Percentiles rank a stretch among this genome's conserved stretches.
These are phyloP conservation scores for Gadus macrocephalus DNA, from an alignment of 2,113 vertebrate species.

Conservation along the genomic window DNA sequence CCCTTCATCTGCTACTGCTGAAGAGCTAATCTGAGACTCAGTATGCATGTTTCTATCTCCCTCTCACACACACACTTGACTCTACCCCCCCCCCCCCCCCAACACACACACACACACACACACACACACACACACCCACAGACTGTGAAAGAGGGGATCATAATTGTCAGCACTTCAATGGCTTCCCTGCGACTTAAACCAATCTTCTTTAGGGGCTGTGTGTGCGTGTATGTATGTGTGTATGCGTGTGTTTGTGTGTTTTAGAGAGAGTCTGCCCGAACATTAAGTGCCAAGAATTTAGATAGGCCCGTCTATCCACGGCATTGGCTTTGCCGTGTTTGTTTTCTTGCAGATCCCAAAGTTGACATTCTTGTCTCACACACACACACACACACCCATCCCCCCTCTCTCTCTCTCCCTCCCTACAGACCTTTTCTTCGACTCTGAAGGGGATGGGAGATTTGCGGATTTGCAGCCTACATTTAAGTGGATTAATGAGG, in stretches of 20 bases:
- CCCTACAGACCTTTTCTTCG: slow-evolving; percentile 34
- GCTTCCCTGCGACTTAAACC: slow-evolving; percentile 43
- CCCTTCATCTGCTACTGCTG: slow-evolving; percentile 41
- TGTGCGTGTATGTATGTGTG: background rate
- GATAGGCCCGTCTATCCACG: slow-evolving; percentile 1
- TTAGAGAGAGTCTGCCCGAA: slow-evolving; percentile 22
- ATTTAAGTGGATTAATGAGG: slow-evolving; percentile 71
- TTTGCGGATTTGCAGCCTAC: slow-evolving; percentile 57
- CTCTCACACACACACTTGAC: background rate
- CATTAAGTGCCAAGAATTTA: slow-evolving; percentile 16
- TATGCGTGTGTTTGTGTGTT: slow-evolving; percentile 15
- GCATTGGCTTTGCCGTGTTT: slow-evolving; percentile 21
- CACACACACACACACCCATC: background rate
- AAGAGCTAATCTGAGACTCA: slow-evolving; percentile 51
- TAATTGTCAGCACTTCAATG: slow-evolving; percentile 47
- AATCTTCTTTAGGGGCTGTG: slow-evolving; percentile 34
- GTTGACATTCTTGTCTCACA: slow-evolving; percentile 58
- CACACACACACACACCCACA: no score
- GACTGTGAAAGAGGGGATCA: slow-evolving; percentile 45
- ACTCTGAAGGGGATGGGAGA: slow-evolving; percentile 48
- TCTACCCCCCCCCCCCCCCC: slow-evolving; percentile 21
- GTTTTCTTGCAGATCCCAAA: slow-evolving; percentile 35
- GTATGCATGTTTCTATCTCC: slow-evolving; percentile 1
- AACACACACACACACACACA: no score
- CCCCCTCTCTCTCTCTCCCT: slow-evolving; percentile 3